Evolutionary conservation across 1,140 invertebrate genomes (phyloP).

Genomic region (Cherax quadricarinatus): DNA sequence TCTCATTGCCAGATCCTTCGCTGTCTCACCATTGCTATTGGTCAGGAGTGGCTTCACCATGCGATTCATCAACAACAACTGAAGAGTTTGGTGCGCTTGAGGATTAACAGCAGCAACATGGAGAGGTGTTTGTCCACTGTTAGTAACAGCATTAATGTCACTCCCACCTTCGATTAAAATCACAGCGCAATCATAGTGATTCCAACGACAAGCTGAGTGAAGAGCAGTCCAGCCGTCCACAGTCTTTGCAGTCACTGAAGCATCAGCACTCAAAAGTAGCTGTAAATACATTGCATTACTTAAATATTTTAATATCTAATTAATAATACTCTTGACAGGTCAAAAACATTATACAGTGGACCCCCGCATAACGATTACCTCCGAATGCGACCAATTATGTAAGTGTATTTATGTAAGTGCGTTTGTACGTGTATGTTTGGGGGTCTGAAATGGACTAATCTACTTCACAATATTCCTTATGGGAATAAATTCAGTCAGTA

Average conservation of each 20-base stretch:
- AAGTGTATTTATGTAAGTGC: too few species aligned
- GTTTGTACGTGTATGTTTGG: too few species aligned
- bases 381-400: too few species aligned
- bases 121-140: constrained; percentile 60
- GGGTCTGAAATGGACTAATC: too few species aligned
- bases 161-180: constrained; percentile 52
- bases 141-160: constrained; percentile 46
- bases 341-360: too few species aligned
- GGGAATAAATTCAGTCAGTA: too few species aligned
- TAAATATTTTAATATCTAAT: too few species aligned
- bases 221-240: constrained; percentile 49
- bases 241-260: constrained; percentile 43
- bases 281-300: constrained; percentile 7
- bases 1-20: constrained; percentile 44
- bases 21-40: constrained; percentile 51
- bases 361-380: too few species aligned
- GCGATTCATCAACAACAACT: constrained; percentile 43
- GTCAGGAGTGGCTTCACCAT: constrained; percentile 27
- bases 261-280: constrained; percentile 38
- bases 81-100: constrained; percentile 49
- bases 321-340: too few species aligned
- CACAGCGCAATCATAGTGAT: constrained; percentile 43
- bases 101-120: constrained; percentile 59
- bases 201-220: constrained; percentile 59
- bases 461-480: too few species aligned